phyloP scores from a whole-genome alignment of 1,140 invertebrate species.

The Brachionus manjavacas region DNA sequence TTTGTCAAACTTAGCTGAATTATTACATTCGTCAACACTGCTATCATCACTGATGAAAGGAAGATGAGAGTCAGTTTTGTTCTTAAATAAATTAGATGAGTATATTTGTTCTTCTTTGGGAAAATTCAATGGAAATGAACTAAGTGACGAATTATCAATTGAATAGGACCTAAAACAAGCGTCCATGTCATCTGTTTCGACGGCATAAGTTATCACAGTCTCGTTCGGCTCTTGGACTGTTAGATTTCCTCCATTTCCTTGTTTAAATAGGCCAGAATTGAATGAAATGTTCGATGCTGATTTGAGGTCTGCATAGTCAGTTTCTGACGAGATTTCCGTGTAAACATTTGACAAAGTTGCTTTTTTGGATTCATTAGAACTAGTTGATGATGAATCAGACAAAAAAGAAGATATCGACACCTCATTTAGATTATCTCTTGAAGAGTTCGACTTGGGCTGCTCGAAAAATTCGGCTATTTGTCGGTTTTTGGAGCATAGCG shows the following conservation, averaged over 20 bases:
- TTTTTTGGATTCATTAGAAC: not conserved
- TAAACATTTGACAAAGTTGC: not conserved
- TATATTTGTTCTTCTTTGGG: not conserved
- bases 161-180: not conserved
- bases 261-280: not conserved
- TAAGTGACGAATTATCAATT: not conserved
- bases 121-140: not conserved
- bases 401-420: constrained; percentile 5
- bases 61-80: not conserved
- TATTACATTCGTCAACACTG: not conserved
- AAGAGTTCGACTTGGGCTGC: not conserved
- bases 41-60: constrained; percentile 15
- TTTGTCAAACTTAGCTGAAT: not conserved
- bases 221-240: constrained; percentile 11
- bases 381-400: not conserved
- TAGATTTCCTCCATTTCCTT: not conserved
- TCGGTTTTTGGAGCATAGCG: not conserved
- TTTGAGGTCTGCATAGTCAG: not conserved
- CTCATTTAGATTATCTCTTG: constrained; percentile 6
- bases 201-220: not conserved
- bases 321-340: not conserved
- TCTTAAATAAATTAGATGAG: not conserved
- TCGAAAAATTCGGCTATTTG: constrained; percentile 41
- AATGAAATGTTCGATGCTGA: not conserved
- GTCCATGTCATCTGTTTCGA: not conserved